Evolutionary conservation across 2,888 invertebrate species (phyloP), one percentile per base, ranked within the genome.

Genomic region (Autographa pulchrina): DNA sequence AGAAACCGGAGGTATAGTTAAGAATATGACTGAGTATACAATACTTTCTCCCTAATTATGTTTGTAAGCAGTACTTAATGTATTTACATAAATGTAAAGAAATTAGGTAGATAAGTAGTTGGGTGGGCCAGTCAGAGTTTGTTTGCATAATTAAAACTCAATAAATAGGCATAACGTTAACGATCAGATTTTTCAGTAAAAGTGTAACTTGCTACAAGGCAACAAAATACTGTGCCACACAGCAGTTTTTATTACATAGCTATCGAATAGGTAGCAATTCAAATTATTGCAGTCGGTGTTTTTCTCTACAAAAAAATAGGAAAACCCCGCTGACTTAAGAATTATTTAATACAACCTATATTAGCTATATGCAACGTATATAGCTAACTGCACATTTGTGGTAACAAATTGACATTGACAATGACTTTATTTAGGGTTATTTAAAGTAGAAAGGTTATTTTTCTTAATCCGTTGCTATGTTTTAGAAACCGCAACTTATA

Each of bases 81-180:
- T 48, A 48, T 48, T 48, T 48, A n/a, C 48, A 48, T 48, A 48
- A n/a, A 48, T 48, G n/a, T 48, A n/a, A 48, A 48, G n/a, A 48
- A 13, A n/a, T n/a, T 43, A 43, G 14, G 14, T 16, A 48, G 7
- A 16, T n/a, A 48, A 7, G n/a, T 6, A n/a, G 48, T n/a, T 48
- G 8, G n/a, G n/a, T n/a, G 48, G n/a, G 48, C n/a, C 48, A 16
- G 4, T 48, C n/a, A 43, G 0, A n/a, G n/a, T 48, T 48, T n/a
- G 7, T 1, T 6, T 48, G 6, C n/a, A 48, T 48, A n/a, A 48
- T 6, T 48, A 48, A 48, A 7, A 1, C n/a, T n/a, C 48, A 0
- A 16, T n/a, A 7, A 48, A 7, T 11, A 38, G 11, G 0, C 2
- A 1, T 38, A 3, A 7, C 0, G 16, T 48, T n/a, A 48, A 43